Evolutionary conservation across 2,797 vertebrate species (phyloP), one percentile per base, ranked within the genome.

Genomic region (Morelia viridis): DNA sequence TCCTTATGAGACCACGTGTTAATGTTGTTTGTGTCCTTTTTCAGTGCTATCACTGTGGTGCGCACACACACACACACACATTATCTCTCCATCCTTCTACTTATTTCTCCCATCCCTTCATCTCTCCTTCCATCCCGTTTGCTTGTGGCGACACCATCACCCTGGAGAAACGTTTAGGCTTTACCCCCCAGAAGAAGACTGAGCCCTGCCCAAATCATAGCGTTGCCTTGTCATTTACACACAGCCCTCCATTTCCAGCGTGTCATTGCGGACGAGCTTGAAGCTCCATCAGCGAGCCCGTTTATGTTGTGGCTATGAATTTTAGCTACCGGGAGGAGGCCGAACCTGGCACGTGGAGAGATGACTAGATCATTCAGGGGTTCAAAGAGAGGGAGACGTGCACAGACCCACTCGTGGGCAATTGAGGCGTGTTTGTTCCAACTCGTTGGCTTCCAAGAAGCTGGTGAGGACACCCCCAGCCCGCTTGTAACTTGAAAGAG

Each of bases 401-500:
- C 68, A 46, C 68, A 19, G 35, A 24, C 35, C 35, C 35, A 65
- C 95, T 91, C 93, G 93, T 93, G 95, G 94, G 86, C 93, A 93
- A 1, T 94, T 91, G 94, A 88, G 94, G 92, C 91, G 10, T 94
- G 95, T 94, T 94, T 95, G 95, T 96, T 95, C 95, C 94, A 89
- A 93, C 91, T 46, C 41, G 94, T 65, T 93, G 91, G 80, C 94
- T 96, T 97, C 94, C 92, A 92, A 95, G 95, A 87, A 93, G 83
- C 90, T 94, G 92, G 93, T 94, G 91, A 93, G 95, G 92, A 94
- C 92, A 41, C 92, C 91, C 88, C 91, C 2, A 0, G 86, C 65
- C 64, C 93, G 87, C 86, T 93, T 91, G 90, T 68, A 41, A 92
- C 95, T 96, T 96, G 91, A 96, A 96, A 96, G 95, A 90, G 94